Evolutionary conservation across 1,140 invertebrate genomes (phyloP).

Genomic region (Zeugodacus cucurbitae): DNA sequence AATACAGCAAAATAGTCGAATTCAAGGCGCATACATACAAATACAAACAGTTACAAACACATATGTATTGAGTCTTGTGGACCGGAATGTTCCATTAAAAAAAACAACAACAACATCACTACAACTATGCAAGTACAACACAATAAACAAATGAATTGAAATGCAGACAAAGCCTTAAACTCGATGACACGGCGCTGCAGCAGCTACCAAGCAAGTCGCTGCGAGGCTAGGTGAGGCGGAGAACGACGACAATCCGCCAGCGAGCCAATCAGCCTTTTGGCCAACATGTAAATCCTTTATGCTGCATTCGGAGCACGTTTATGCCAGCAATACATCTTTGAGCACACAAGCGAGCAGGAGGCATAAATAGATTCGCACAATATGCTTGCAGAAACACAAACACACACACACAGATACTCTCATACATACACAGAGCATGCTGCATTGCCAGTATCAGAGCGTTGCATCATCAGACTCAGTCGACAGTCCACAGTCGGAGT

Average conservation of each 20-base stretch:
- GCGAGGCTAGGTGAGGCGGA: background rate
- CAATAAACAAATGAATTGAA: slow-evolving; percentile 3
- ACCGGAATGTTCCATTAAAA: background rate
- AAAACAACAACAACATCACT: background rate
- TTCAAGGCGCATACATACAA: background rate
- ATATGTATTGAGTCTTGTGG: background rate
- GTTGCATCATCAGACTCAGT: background rate
- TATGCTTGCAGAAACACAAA: background rate
- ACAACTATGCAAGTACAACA: background rate
- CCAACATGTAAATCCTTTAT: slow-evolving; percentile 31
- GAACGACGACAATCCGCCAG: background rate
- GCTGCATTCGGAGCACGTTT: slow-evolving; percentile 29
- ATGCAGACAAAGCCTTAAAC: background rate
- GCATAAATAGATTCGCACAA: background rate
- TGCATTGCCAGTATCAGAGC: background rate
- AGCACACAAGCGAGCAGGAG: background rate
- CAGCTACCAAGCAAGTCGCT: background rate
- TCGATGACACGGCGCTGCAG: background rate
- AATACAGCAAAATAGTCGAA: background rate
- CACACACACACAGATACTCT: background rate
- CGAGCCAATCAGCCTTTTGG: slow-evolving; percentile 5
- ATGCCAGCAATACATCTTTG: slow-evolving; percentile 8
- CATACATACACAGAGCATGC: background rate
- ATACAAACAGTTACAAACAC: background rate
- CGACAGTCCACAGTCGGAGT: background rate